Percentiles rank a stretch among this genome's conserved stretches.
Evolutionary conservation across 2,797 vertebrate genomes (phyloP).

Genomic region (Danio tinwini): DNA sequence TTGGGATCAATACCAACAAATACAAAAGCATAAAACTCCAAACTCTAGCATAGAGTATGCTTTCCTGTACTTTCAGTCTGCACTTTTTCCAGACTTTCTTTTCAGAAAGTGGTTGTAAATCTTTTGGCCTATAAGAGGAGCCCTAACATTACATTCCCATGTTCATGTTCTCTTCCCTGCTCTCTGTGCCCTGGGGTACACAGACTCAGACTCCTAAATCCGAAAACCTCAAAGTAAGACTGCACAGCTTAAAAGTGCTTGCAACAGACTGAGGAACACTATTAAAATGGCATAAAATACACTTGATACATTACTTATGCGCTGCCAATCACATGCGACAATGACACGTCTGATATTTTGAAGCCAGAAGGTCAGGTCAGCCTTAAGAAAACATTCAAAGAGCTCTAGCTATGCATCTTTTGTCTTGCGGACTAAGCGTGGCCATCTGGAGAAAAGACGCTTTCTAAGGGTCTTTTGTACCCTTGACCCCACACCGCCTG

Average conservation of each 20-base stretch:
- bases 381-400: constrained; percentile 43
- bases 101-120: constrained; percentile 9
- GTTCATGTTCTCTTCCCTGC: constrained; percentile 40
- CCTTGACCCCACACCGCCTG: constrained; percentile 64
- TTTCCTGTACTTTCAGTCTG: not conserved
- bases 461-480: constrained; percentile 51
- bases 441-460: constrained; percentile 26
- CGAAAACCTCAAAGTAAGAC: constrained; percentile 20
- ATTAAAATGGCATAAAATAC: not conserved
- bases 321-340: constrained; percentile 7
- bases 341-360: constrained; percentile 33
- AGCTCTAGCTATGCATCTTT: constrained; percentile 39
- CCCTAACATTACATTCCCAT: constrained; percentile 74
- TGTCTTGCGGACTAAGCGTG: constrained; percentile 25
- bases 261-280: not conserved
- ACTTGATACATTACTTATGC: constrained; percentile 11
- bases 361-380: constrained; percentile 24
- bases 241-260: not conserved
- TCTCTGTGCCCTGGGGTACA: constrained; percentile 37
- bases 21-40: not conserved
- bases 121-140: constrained; percentile 75
- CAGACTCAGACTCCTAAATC: not conserved
- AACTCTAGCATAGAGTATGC: not conserved
- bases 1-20: not conserved
- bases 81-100: too few relatives aligned